Conservation (phyloP, 2,888 invertebrate species). For the Pseudanteris insignis region DNA sequence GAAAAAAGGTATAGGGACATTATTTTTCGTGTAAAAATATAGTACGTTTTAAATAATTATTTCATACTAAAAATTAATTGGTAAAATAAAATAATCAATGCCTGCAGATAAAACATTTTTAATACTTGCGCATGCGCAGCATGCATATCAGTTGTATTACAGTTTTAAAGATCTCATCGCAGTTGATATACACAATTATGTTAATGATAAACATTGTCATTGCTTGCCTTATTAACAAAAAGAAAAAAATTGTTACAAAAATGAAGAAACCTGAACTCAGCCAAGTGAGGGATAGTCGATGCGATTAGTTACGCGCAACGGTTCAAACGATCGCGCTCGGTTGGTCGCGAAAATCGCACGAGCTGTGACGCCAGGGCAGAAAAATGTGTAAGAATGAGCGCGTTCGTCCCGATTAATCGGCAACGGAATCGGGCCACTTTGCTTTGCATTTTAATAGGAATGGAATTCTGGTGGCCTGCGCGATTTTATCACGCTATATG, state of each 20-base stretch:
- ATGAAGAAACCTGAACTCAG: too few species aligned
- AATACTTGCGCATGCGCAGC: too few species aligned
- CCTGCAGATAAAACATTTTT: too few species aligned
- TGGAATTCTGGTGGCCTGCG: constrained; percentile 47
- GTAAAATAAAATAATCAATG: too few species aligned
- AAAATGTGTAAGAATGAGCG: constrained; percentile 37
- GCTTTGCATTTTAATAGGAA: constrained; percentile 47
- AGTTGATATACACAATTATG: too few species aligned
- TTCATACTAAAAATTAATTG: too few species aligned
- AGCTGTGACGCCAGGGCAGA: constrained; percentile 17
- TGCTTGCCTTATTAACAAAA: constrained; percentile 14
- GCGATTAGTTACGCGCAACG: constrained; percentile 30
- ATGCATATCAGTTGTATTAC: too few species aligned
- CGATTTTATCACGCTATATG: constrained; percentile 45
- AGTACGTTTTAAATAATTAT: too few species aligned
- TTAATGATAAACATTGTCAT: constrained; percentile 24
- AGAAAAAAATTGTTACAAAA: too few species aligned
- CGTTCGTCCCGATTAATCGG: constrained; percentile 41
- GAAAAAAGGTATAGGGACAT: too few species aligned
- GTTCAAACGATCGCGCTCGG: constrained; percentile 31
- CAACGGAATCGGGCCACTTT: constrained; percentile 45
- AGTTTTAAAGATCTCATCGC: too few species aligned
- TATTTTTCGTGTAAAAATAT: too few species aligned
- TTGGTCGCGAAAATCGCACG: constrained; percentile 38
- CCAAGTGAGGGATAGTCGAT: constrained; percentile 16